Evolutionary conservation across 2,797 vertebrate genomes (phyloP).

Genomic region (Myotis findleyi): DNA sequence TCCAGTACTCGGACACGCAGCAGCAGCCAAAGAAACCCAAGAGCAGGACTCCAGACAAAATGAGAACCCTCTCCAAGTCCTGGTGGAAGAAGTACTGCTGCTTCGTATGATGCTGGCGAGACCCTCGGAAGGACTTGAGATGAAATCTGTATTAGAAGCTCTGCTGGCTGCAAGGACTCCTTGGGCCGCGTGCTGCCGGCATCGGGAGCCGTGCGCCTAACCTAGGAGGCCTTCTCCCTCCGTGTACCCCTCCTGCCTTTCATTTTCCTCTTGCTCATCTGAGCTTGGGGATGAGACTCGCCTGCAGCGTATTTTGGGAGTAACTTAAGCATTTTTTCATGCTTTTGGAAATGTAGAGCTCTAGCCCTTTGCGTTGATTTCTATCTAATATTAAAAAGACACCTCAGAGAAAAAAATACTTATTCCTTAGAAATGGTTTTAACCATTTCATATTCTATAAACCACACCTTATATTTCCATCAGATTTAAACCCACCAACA

Average conservation of each 20-base stretch:
- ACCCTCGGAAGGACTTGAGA: constrained; percentile 24
- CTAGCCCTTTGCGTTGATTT: constrained; percentile 31
- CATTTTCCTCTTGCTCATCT: not conserved
- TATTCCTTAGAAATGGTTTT: not conserved
- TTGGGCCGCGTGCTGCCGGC: not conserved
- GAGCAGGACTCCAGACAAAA: constrained; percentile 90
- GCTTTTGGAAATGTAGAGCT: not conserved
- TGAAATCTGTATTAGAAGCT: constrained; percentile 74
- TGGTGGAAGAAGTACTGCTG: constrained; percentile 99
- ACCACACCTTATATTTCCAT: not conserved
- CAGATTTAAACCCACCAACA: not conserved
- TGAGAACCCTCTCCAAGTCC: constrained; percentile 95
- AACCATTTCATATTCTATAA: not conserved
- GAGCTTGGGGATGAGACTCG: constrained; percentile 66
- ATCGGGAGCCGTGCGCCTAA: constrained; percentile 47
- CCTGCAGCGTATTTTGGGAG: constrained; percentile 74
- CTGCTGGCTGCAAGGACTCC: constrained; percentile 81
- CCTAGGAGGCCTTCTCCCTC: constrained; percentile 53
- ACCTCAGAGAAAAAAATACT: not conserved
- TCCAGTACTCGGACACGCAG: constrained; percentile 94
- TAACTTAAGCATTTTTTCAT: constrained; percentile 52
- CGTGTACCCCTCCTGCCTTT: not conserved
- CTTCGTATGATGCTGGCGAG: constrained; percentile 88
- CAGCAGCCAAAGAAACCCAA: constrained; percentile 91
- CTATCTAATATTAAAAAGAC: constrained; percentile 30